Evolutionary conservation across 1,140 invertebrate genomes (phyloP).

Genomic region (Aphelinus certus): DNA sequence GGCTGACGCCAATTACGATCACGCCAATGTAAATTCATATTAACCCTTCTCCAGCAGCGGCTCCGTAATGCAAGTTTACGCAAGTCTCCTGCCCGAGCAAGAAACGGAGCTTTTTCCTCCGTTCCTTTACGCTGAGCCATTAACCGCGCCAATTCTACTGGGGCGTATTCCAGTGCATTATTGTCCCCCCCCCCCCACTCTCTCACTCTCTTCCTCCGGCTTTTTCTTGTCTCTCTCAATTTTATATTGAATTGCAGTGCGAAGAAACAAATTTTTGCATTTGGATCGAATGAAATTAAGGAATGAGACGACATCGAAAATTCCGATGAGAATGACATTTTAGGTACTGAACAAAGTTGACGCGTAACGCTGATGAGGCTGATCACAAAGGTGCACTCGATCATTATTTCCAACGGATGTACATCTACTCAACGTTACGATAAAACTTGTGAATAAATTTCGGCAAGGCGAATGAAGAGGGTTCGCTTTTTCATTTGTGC

Average conservation of each 20-base stretch:
- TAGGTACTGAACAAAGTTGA: no score
- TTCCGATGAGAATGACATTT: neutral
- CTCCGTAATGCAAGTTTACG: slow-evolving; percentile 25
- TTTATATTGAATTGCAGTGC: slow-evolving; percentile 9
- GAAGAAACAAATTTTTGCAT: neutral
- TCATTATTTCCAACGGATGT: no score
- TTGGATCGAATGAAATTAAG: neutral
- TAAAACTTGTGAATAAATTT: no score
- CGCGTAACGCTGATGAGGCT: no score
- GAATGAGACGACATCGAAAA: neutral
- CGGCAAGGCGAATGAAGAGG: no score
- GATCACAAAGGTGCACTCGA: no score
- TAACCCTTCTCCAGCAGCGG: neutral
- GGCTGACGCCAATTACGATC: slow-evolving; percentile 17
- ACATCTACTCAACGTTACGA: no score
- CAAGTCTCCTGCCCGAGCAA: slow-evolving; percentile 25
- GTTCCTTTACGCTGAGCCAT: neutral
- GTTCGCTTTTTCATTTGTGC: no score
- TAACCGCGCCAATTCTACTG: neutral
- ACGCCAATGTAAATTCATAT: slow-evolving; percentile 33
- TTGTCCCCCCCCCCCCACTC: neutral
- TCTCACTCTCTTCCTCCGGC: no score
- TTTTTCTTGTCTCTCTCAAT: neutral
- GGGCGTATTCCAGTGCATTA: slow-evolving; percentile 7
- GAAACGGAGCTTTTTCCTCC: slow-evolving; percentile 1